Base-by-base conservation (phyloP, 2,888 invertebrate species). In the Hetaerina titia region DNA sequence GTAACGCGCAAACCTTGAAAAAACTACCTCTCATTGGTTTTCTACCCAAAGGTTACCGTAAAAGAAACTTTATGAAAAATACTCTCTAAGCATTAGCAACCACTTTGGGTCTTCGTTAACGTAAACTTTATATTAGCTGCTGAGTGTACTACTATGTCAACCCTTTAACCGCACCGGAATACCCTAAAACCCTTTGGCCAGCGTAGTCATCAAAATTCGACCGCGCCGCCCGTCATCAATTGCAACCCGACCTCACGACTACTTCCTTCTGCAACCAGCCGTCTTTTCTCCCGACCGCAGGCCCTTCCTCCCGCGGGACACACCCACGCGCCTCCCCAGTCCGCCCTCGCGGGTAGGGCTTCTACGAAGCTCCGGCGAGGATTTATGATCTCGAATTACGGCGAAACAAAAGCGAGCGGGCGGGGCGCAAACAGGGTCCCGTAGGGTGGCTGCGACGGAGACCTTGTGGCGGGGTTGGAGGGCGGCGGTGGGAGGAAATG, bases 381-480 rank as follows among this genome's bases (percentile, higher is more conserved):
- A 92, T 92, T 92, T 92, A 92, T 56, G 92, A 92, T 69, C 69
- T 92, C 92, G 92, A 69, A 69, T 92, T 69, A 69, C 92, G 69
- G 9, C 69, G 74, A 92, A 92, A 92, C 92, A 92, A 92, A 92
- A 92, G 92, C 92, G 92, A 74, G 45, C 13, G 92, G 92, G 69
- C n/a, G 92, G 92, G 45, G 90, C 31, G 63, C 64, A 90, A 64
- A 90, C 64, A 64, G 90, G 45, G 64, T 13, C 56, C n/a, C 92
- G 11, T 15, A 1, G 45, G 90, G 22, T 45, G 90, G 31, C 11
- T n/a, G 31, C 64, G 64, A 31, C 22, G 69, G 56, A 69, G 69
- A 69, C 56, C 56, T 57, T 89, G 56, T 19, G 58, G 89, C 19
- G 45, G 89, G 45, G 56, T 7, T 19, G 88, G 19, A 6, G 15